Evolutionary conservation across 1,140 invertebrate genomes (phyloP), one percentile per base, ranked within the genome.

Genomic region (Prorops nasuta): DNA sequence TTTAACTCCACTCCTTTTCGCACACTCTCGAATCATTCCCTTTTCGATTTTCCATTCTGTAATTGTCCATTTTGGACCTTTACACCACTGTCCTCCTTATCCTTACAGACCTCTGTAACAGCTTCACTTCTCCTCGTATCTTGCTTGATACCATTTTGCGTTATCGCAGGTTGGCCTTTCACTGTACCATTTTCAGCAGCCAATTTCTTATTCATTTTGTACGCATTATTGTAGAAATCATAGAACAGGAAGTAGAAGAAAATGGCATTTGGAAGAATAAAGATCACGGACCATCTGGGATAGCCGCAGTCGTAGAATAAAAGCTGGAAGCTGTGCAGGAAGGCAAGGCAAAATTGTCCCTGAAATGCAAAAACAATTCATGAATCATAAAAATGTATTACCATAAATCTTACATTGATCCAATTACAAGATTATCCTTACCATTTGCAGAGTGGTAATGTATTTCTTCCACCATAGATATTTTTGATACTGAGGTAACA

Each of bases 291-390:
- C 84, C 85, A 88, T 45, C 81, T 79, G 1, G 92, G 92, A 65
- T 90, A 96, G 3, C 86, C 85, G 69, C 92, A 94, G 54, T 94
- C 90, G 64, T 90, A 86, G 75, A 91, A 86, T 1, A 94, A 67
- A 24, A 94, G 74, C 69, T 94, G 91, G 6, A 84, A 83, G 7
- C 86, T 88, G 69, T 94, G 91, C 7, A 90, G 54, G 69, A 90
- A 90, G 0, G 85, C 81, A 42, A 89, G 73, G 63, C 86, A 87
- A 71, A 91, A 91, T 75, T 91, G 88, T 41, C 83, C 78, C 88
- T 91, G 71, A 80, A 81, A 57, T 37, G 8, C n/a, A 44, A 47
- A 12, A 42, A 1, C 18, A 35, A 39, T 15, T 9, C n/a, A 19
- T 9, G 12, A 10, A 8, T 32, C 40, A 34, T 15, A 21, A 6